Evolutionary conservation across 37 sponge, comb jelly and placozoan genomes (phyloP).

Genomic region (Beroe ovata): DNA sequence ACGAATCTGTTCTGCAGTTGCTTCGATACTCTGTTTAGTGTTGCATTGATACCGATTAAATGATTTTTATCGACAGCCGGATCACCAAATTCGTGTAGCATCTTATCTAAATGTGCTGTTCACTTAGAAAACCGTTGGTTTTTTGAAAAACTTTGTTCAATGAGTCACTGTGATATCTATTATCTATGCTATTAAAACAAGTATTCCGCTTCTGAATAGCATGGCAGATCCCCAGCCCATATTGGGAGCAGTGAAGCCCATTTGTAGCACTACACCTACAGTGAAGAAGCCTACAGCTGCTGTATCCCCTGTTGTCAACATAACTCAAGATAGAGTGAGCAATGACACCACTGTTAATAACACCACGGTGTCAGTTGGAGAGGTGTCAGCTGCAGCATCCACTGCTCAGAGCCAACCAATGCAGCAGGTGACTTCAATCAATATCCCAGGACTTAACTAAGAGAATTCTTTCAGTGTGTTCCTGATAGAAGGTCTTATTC

Average conservation of each 20-base stretch:
- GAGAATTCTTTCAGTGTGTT: too few species aligned
- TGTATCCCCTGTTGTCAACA: not conserved
- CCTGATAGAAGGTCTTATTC: too few species aligned
- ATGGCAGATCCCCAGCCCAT: not conserved
- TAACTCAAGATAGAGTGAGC: not conserved
- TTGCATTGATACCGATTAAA: not conserved
- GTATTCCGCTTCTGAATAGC: too few species aligned
- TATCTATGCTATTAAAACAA: too few species aligned
- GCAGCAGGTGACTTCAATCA: constrained; percentile 9
- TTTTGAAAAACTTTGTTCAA: too few species aligned
- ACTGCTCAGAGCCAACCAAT: not conserved
- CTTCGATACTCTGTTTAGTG: too few species aligned
- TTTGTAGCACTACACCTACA: not conserved
- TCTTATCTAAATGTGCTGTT: not conserved
- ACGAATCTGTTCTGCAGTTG: too few species aligned
- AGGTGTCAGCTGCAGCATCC: not conserved
- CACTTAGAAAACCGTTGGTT: too few species aligned
- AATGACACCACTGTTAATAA: not conserved
- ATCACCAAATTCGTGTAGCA: not conserved
- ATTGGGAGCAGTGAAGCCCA: not conserved
- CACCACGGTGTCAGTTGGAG: constrained; percentile 14
- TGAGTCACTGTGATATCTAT: too few species aligned
- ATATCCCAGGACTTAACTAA: too few species aligned
- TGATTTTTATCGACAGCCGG: not conserved
- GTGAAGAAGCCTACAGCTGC: constrained; percentile 25